These are phyloP conservation scores for Otolemur crassicaudatus DNA, from an alignment of 2,797 vertebrate genomes.

Conservation along the genomic window DNA sequence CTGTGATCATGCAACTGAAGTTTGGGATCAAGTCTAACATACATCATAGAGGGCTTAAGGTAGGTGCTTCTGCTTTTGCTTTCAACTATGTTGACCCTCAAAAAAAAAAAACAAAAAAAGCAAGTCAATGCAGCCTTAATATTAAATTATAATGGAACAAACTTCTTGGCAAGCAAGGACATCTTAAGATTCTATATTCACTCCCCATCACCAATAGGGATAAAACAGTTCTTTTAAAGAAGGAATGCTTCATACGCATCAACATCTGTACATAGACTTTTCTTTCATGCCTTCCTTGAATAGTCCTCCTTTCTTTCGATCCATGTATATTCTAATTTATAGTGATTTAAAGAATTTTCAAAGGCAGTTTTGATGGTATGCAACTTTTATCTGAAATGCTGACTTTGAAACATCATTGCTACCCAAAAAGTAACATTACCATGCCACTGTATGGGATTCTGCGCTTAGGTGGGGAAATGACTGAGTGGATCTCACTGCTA, in stretches of 20 bases:
- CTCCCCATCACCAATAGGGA: neutral
- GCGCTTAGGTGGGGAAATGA: neutral
- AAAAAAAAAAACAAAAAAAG: conserved; percentile 41
- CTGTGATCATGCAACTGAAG: neutral
- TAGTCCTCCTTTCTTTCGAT: neutral
- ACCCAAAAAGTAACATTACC: too few relatives aligned
- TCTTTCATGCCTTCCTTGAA: neutral
- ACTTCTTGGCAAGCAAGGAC: neutral
- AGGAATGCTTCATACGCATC: neutral
- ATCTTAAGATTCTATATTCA: neutral
- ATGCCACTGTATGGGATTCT: neutral
- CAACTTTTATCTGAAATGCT: neutral
- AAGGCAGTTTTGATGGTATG: neutral
- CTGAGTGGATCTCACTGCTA: neutral
- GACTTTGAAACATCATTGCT: too few relatives aligned
- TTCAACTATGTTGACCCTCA: neutral
- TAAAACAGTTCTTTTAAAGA: neutral
- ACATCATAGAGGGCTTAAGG: neutral
- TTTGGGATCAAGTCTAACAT: neutral
- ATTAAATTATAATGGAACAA: neutral
- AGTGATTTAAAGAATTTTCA: neutral
- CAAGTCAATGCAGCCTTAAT: neutral
- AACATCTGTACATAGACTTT: neutral
- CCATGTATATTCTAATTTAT: neutral
- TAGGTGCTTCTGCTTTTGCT: neutral